Conservation (phyloP, 2,113 vertebrate genomes). For the Mastomys coucha region DNA sequence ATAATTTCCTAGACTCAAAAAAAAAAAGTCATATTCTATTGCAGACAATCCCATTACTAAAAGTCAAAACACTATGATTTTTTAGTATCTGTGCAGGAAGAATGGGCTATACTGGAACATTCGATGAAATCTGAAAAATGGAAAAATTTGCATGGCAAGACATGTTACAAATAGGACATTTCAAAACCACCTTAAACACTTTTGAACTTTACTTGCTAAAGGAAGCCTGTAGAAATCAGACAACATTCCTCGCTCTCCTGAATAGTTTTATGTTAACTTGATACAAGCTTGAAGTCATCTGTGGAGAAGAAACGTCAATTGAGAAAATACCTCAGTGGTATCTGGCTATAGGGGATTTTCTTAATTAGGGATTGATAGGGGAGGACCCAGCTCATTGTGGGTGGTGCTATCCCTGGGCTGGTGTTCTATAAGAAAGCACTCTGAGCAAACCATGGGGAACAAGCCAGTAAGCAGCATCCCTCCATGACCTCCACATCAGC, state of each 20-base stretch:
- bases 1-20: not conserved
- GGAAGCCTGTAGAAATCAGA: not conserved
- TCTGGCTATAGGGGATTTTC: not conserved
- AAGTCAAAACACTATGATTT: not conserved
- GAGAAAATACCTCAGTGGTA: not conserved
- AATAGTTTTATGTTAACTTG: not conserved
- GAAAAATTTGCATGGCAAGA: conserved; percentile 7
- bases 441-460: not conserved
- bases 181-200: not conserved
- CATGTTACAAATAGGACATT: not conserved
- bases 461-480: not conserved
- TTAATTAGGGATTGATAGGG: not conserved
- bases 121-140: not conserved
- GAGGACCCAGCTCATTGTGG: not conserved
- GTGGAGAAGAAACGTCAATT: not conserved
- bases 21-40: not conserved
- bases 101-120: not conserved
- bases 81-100: not conserved
- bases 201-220: conserved; percentile 51
- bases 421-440: not conserved
- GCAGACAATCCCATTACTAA: not conserved
- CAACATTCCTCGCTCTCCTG: not conserved
- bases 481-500: not conserved
- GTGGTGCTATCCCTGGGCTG: not conserved
- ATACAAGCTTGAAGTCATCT: not conserved